Conservation (phyloP, 2,113 vertebrate species). For the Jacana jacana region DNA sequence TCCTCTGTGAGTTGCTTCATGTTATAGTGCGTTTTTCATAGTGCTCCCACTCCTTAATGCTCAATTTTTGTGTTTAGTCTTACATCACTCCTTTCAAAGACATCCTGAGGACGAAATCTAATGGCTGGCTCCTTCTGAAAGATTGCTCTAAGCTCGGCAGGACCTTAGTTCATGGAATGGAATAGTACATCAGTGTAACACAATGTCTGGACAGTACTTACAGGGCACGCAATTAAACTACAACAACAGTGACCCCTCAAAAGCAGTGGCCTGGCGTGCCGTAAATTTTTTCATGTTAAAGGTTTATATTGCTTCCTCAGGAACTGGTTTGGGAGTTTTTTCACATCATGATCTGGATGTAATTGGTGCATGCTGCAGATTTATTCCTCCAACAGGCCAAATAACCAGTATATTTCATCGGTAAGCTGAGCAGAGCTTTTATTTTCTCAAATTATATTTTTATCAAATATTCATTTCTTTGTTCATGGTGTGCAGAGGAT, state of each 20-base stretch:
- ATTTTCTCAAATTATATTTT: conserved; percentile 62
- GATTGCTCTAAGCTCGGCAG: not conserved
- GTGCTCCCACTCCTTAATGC: not conserved
- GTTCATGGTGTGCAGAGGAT: conserved; percentile 45
- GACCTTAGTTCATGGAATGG: not conserved
- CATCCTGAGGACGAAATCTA: not conserved
- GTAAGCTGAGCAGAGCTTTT: conserved; percentile 32
- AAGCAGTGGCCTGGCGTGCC: not conserved
- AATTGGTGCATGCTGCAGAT: conserved; percentile 44
- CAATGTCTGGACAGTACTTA: not conserved
- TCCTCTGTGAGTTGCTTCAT: not conserved
- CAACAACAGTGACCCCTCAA: conserved; percentile 17
- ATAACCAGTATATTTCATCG: conserved; percentile 59
- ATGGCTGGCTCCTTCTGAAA: not conserved
- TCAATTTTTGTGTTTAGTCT: not conserved
- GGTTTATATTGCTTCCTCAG: conserved; percentile 34
- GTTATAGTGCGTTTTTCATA: not conserved
- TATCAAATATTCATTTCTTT: conserved; percentile 68
- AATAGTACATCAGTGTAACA: not conserved
- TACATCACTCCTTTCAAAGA: conserved; percentile 13
- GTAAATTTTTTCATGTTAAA: conserved; percentile 18
- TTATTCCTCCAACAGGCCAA: conserved; percentile 59
- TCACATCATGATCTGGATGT: not conserved
- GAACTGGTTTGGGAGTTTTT: conserved; percentile 1
- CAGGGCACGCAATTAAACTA: conserved; percentile 30